These are phyloP conservation scores for Chamaea fasciata DNA, from an alignment of 2,113 vertebrate genomes.

Conservation along the genomic window DNA sequence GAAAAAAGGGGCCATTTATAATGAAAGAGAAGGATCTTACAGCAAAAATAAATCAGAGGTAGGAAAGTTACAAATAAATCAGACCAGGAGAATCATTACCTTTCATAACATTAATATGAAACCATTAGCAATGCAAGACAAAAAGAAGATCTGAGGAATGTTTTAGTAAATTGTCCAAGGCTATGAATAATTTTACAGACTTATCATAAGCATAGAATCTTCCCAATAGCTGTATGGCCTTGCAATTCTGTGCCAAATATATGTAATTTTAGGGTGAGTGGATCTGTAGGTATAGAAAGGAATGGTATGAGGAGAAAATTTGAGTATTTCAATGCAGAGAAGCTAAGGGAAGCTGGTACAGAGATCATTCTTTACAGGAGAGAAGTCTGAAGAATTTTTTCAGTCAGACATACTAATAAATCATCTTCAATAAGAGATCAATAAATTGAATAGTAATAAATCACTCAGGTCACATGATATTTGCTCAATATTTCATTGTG, in stretches of 20 bases:
- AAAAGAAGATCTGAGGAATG: not conserved
- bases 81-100: not conserved
- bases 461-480: not conserved
- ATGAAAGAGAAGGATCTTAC: not conserved
- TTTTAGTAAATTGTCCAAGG: not conserved
- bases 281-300: not conserved
- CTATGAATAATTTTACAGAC: not conserved
- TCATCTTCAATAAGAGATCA: not conserved
- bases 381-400: not conserved
- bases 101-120: not conserved
- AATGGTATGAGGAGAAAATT: not conserved
- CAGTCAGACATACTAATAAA: not conserved
- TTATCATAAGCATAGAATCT: not conserved
- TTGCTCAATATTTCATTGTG: not conserved
- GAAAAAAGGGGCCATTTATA: not conserved
- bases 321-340: not conserved
- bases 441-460: constrained; percentile 16
- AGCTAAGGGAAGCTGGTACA: not conserved
- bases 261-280: not conserved
- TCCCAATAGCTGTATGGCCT: not conserved
- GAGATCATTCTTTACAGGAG: not conserved
- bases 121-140: not conserved
- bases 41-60: not conserved
- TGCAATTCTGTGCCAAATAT: not conserved
- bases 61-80: not conserved